A percentile compares a stretch with the other conserved stretches of the same genome.
Evolutionary conservation across 1,140 invertebrate species (phyloP).

Genomic region (Rhizoglyphus robini): DNA sequence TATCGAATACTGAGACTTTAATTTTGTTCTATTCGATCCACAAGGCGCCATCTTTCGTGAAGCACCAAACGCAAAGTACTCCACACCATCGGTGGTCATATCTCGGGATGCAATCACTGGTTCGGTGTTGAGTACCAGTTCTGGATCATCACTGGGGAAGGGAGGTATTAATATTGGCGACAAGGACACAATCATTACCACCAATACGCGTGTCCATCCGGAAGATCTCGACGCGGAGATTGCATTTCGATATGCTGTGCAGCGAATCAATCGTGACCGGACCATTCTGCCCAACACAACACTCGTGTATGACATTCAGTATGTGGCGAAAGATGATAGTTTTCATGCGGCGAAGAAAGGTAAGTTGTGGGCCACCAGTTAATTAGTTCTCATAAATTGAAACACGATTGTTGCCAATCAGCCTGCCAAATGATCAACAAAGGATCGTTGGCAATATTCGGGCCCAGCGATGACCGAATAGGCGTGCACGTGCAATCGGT

Average conservation of each 20-base stretch:
- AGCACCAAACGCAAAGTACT: background rate
- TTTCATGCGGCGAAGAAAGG: constrained; percentile 80
- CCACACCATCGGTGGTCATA: background rate
- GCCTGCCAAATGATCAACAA: constrained; percentile 70
- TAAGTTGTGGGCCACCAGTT: constrained; percentile 32
- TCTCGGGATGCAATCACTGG: too few relatives aligned
- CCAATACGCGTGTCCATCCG: constrained; percentile 38
- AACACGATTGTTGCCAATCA: constrained; percentile 34
- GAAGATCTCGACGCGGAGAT: constrained; percentile 65
- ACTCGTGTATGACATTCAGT: constrained; percentile 66
- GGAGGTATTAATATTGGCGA: background rate
- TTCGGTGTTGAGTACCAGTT: too few relatives aligned
- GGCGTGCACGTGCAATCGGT: constrained; percentile 75
- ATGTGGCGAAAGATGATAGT: constrained; percentile 68
- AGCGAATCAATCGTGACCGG: constrained; percentile 73
- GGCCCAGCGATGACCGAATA: constrained; percentile 62
- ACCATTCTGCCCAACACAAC: constrained; percentile 66
- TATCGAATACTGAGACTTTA: too few relatives aligned
- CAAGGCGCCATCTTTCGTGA: constrained; percentile 6
- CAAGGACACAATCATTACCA: background rate
- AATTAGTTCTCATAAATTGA: background rate
- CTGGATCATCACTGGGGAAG: background rate
- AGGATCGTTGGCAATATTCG: constrained; percentile 75
- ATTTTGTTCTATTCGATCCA: background rate
- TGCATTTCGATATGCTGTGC: constrained; percentile 83